Evolutionary conservation across 2,797 vertebrate species (phyloP).

Genomic region (Bufotes viridis): DNA sequence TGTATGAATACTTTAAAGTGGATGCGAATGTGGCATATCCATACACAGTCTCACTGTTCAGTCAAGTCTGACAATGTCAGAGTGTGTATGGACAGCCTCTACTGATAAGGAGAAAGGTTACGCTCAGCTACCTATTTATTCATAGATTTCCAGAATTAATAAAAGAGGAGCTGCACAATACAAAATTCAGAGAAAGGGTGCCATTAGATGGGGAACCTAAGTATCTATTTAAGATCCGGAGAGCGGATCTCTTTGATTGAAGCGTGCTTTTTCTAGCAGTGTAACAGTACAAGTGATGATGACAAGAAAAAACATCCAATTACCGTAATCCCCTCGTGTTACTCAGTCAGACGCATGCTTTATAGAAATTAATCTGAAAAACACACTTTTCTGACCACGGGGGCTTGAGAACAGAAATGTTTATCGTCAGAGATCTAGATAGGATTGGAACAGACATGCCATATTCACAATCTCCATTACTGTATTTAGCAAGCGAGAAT

Average conservation of each 20-base stretch:
- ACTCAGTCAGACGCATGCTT: neutral
- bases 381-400: neutral
- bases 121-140: no score
- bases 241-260: neutral
- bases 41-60: no score
- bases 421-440: constrained; percentile 9
- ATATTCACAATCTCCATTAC: constrained; percentile 19
- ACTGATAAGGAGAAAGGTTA: neutral
- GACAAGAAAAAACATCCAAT: neutral
- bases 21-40: no score
- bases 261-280: neutral
- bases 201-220: neutral
- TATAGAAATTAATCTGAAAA: neutral
- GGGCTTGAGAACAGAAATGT: neutral
- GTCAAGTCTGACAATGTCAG: no score
- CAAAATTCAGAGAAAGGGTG: neutral
- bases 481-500: constrained; percentile 45
- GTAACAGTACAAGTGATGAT: neutral
- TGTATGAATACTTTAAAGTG: no score
- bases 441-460: neutral
- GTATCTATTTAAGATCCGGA: neutral
- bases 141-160: neutral
- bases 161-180: neutral
- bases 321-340: neutral
- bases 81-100: neutral